A percentile compares a stretch with the other conserved stretches of the same genome.
Conservation (phyloP, 2,888 invertebrate species). For the Rhorus exstirpatorius region DNA sequence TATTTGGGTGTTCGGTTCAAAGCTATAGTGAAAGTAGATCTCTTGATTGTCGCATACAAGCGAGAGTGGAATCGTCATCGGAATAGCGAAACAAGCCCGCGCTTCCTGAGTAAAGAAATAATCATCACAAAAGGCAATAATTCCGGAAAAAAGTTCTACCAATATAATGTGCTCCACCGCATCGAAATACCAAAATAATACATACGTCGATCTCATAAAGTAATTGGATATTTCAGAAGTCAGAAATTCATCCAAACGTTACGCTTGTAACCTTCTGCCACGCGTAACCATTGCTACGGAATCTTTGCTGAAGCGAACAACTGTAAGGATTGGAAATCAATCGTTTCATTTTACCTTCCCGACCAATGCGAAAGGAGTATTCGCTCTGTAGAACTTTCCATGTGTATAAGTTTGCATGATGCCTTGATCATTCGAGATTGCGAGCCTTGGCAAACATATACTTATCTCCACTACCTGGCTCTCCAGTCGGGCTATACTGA, state of each 20-base stretch:
- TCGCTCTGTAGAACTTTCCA: background rate
- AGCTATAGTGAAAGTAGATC: background rate
- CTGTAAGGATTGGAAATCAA: background rate
- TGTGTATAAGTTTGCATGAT: background rate
- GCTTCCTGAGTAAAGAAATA: no score
- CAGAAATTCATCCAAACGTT: background rate
- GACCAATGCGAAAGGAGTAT: conserved; percentile 20
- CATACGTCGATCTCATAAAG: background rate
- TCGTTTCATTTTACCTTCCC: conserved; percentile 6
- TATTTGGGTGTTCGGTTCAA: background rate
- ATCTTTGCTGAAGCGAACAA: conserved; percentile 12
- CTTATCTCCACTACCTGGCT: no score
- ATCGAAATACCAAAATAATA: background rate
- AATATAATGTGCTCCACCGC: background rate
- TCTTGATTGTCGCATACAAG: background rate
- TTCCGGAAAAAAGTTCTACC: background rate
- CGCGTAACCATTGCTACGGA: background rate
- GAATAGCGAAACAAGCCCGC: no score
- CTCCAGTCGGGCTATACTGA: background rate
- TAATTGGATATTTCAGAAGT: background rate
- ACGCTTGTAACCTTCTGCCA: no score
- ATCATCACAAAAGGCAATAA: no score
- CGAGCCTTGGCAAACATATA: background rate
- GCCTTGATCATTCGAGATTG: conserved; percentile 16
- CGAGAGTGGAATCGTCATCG: no score